Base-by-base conservation (phyloP, 2,888 invertebrate genomes). In the Harpalus rufipes region DNA sequence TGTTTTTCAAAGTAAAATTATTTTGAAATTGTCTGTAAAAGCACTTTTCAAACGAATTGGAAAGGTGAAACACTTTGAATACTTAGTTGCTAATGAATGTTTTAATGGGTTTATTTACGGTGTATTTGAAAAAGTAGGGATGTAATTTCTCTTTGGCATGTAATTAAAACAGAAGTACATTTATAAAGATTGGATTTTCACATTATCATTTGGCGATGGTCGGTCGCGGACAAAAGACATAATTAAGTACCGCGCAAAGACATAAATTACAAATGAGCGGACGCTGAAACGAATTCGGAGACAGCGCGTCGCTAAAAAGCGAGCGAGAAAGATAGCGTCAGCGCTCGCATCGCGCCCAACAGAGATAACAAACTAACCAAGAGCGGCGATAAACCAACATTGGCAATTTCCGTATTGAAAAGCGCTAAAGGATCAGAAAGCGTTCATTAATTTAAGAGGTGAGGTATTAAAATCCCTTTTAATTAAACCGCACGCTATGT, bases 401-500 rank as follows among this genome's bases (percentile, higher is more conserved):
- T 84, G 84, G 84, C 84, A 84, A 84, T 84, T 84, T 84, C 84
- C 84, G 84, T 78, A 84, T 74, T 84, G 84, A 78, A 84, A 84
- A 84, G 78, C 59, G 84, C 63, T 59, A 86, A 87, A 86, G 87
- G 87, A 86, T 86, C 86, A 86, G 87, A 87, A 87, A 87, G 86
- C 87, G 86, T 87, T 87, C 86, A 87, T 87, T 87, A 87, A 84
- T 84, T 87, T 87, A 86, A 85, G 86, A 87, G 86, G 87, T 85
- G 84, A 86, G 86, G 86, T 86, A 86, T 87, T 87, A 86, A 87
- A 87, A 87, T 86, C 87, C 87, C 87, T 87, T 87, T 87, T 87
- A 87, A 87, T 87, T 87, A 87, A 87, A 87, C 86, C 87, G 87
- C 87, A 86, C 87, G 86, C 87, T 87, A 86, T 86, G 86, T 84